Evolutionary conservation across 2,888 invertebrate species (phyloP).

Genomic region (Heteropelma amictum): DNA sequence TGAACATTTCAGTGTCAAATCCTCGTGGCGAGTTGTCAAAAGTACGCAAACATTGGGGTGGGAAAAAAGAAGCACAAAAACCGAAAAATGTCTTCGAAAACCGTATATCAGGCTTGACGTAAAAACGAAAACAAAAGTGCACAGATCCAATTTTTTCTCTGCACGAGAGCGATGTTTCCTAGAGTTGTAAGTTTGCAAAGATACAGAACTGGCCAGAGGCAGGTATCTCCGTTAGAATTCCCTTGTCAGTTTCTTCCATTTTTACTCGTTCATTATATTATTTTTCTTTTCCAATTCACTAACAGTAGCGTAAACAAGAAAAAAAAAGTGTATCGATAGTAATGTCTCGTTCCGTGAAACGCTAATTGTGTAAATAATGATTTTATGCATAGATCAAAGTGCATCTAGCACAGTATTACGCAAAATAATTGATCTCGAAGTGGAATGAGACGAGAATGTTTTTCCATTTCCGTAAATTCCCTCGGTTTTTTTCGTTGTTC

Average conservation of each 20-base stretch:
- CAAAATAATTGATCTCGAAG: neutral
- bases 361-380: conserved; percentile 41
- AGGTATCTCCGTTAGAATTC: conserved; percentile 75
- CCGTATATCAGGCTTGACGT: conserved; percentile 31
- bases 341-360: neutral
- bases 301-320: conserved; percentile 58
- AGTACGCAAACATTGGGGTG: conserved; percentile 17
- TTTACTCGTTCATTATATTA: conserved; percentile 16
- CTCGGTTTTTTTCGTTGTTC: conserved; percentile 34
- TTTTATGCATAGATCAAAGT: conserved; percentile 21
- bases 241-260: conserved; percentile 14
- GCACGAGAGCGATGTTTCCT: conserved; percentile 69
- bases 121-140: no score
- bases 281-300: conserved; percentile 58
- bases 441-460: neutral
- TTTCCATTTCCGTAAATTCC: conserved; percentile 24
- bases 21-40: conserved; percentile 15
- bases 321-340: neutral
- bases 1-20: conserved; percentile 8
- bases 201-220: conserved; percentile 78
- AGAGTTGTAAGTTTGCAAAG: conserved; percentile 72
- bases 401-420: neutral
- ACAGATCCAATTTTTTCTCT: conserved; percentile 59
- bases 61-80: neutral
- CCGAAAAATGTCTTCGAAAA: neutral